Conservation (phyloP, 2,113 vertebrate genomes). For the Hypanus sabinus region DNA sequence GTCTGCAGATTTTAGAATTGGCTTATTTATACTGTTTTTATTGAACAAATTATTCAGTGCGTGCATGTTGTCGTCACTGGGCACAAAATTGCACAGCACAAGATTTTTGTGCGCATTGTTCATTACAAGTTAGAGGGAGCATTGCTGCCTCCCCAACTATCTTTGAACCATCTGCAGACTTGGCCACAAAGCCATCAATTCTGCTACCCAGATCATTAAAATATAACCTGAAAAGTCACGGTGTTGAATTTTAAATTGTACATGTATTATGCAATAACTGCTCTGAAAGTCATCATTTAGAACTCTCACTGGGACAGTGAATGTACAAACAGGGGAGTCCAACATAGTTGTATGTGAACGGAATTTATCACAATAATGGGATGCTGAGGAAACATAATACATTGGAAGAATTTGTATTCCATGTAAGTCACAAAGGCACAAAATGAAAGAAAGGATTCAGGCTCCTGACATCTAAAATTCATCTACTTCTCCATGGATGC, state of each 20-base stretch:
- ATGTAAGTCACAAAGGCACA: neutral
- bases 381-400: neutral
- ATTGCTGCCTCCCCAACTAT: too few relatives aligned
- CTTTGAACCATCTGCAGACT: too few relatives aligned
- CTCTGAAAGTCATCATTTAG: neutral
- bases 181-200: too few relatives aligned
- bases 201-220: too few relatives aligned
- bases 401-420: neutral
- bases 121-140: too few relatives aligned
- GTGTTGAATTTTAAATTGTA: neutral
- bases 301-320: neutral
- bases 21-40: too few relatives aligned
- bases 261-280: neutral
- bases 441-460: neutral
- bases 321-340: neutral
- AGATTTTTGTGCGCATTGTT: too few relatives aligned
- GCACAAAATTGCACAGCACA: too few relatives aligned
- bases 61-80: too few relatives aligned
- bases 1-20: too few relatives aligned
- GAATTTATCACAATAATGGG: conserved; percentile 11
- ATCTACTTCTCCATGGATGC: neutral
- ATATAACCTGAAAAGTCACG: too few relatives aligned
- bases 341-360: neutral
- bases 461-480: neutral
- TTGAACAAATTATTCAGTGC: too few relatives aligned